Base-by-base conservation (phyloP, 2,113 vertebrate genomes). In the Toxotes chatareus region DNA sequence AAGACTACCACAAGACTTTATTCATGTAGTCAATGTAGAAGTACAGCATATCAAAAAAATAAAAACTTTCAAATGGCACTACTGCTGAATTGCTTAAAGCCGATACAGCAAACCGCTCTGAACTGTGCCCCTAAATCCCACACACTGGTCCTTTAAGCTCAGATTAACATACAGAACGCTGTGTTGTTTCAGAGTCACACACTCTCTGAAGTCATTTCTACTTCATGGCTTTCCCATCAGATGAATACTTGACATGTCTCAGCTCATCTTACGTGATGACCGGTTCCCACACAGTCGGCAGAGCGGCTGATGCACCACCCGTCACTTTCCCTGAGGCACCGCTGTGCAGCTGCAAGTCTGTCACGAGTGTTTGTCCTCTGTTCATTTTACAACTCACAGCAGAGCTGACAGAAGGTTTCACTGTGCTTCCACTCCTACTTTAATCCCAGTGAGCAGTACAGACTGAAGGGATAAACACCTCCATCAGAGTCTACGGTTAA, bases 191-290 rank as follows among this genome's bases (percentile, higher is more conserved):
- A n/a, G 7, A 72, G 36, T 81, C 73, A 73, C 3, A 23, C 21
- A 49, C 46, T 62, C 68, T 0, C 68, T 0, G 62, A 34, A 0
- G 21, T 62, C 47, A 23, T 51, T n/a, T 21, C 21, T 46, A 4
- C 38, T 38, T 4, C 4, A 27, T n/a, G 0, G 16, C 31, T 51
- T 66, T 53, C 69, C 11, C 1, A 4, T 21, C 9, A n/a, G 27
- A 27, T 23, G 10, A 77, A 69, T n/a, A 21, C 23, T 12, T 7
- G n/a, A 68, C 75, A 31, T 42, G 55, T 76, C 57, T 76, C 53
- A 42, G 65, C 49, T 76, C 53, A 42, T 60, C 49, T 57, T 57
- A 71, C 62, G 4, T 27, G 46, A 32, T 16, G 64, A 23, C 5
- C 13, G 19, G 49, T 55, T 51, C 19, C 31, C 5, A 44, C 31